A percentile compares a stretch with the other conserved stretches of the same genome.
Conservation (phyloP, 2,113 vertebrate species). For the Aegithalos caudatus region DNA sequence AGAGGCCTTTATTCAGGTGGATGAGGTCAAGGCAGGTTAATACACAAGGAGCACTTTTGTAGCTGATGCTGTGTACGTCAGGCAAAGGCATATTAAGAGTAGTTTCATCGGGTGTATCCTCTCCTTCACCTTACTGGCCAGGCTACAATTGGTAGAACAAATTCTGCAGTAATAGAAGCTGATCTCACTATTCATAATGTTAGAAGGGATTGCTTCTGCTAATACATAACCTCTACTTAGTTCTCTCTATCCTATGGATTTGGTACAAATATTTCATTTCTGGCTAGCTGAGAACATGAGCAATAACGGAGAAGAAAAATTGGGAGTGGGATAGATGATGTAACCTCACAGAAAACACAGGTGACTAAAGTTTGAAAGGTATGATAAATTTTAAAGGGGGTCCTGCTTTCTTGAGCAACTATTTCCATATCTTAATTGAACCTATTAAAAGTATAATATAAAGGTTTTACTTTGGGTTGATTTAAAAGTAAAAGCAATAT, state of each 20-base stretch:
- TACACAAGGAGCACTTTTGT: not conserved
- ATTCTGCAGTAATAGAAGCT: not conserved
- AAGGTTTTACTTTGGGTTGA: not conserved
- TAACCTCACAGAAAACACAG: not conserved
- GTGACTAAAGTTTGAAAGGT: not conserved
- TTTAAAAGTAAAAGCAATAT: not conserved
- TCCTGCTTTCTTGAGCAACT: not conserved
- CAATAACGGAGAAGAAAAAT: not conserved
- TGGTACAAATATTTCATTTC: not conserved
- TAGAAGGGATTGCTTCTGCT: not conserved
- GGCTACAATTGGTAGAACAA: not conserved
- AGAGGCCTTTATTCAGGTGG: slow-evolving; percentile 8
- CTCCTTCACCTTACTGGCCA: not conserved
- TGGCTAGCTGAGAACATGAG: not conserved
- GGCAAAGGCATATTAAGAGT: not conserved
- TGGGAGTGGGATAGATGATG: not conserved
- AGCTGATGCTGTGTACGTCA: not conserved
- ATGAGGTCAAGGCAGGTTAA: slow-evolving; percentile 7
- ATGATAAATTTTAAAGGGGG: not conserved
- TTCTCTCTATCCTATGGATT: not conserved
- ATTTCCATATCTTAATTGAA: not conserved
- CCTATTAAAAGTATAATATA: not conserved
- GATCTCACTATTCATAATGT: not conserved
- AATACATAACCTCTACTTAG: not conserved
- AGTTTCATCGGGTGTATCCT: not conserved